These are phyloP conservation scores for Acinonyx jubatus DNA, from an alignment of 2,113 vertebrate species.

Conservation along the genomic window DNA sequence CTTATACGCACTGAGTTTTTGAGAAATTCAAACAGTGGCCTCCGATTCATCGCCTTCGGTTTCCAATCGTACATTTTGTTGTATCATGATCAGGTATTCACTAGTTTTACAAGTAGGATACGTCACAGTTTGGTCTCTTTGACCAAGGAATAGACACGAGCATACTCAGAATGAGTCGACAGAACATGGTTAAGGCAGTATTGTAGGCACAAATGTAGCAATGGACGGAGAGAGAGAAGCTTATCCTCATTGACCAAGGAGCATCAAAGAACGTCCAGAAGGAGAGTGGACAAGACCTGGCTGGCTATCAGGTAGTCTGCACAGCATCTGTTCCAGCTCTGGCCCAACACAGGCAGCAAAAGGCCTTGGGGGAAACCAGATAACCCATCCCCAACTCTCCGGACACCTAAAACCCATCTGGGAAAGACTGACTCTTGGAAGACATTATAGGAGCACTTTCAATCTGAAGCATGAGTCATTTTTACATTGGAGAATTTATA, in stretches of 20 bases:
- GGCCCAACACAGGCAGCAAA: neutral
- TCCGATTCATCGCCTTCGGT: neutral
- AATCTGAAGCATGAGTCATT: neutral
- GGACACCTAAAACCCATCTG: neutral
- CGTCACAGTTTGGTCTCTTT: neutral
- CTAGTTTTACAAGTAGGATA: neutral
- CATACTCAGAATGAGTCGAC: no score
- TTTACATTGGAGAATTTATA: neutral
- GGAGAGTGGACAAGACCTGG: no score
- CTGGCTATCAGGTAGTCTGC: neutral
- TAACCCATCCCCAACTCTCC: neutral
- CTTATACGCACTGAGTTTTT: neutral
- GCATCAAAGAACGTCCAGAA: no score
- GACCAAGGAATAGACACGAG: neutral
- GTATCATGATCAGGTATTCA: neutral
- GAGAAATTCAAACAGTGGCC: neutral
- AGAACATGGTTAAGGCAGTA: fast-evolving
- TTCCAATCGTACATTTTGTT: neutral
- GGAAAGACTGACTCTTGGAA: neutral
- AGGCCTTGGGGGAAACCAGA: neutral
- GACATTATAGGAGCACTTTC: neutral
- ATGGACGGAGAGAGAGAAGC: neutral
- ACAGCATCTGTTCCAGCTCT: neutral
- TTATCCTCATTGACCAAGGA: fast-evolving
- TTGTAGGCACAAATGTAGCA: fast-evolving